Percentiles rank a stretch among this genome's conserved stretches.
Evolutionary conservation across 2,797 vertebrate genomes (phyloP).

Genomic region (Chromis chromis): DNA sequence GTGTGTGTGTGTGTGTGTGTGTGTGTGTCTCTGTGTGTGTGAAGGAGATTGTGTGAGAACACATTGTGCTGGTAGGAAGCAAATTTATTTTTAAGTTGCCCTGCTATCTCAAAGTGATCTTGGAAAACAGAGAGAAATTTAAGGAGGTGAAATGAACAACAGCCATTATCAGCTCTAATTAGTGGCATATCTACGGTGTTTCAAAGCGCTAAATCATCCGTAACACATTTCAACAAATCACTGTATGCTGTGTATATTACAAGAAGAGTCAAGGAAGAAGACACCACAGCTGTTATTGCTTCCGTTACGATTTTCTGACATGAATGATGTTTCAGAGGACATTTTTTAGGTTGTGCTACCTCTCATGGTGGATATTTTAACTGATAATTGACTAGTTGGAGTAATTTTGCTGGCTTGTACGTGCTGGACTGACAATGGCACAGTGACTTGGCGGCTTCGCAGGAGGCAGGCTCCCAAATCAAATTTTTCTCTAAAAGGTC

Average conservation of each 20-base stretch:
- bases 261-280: not conserved
- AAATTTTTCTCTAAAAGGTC: constrained; percentile 65
- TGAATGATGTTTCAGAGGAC: not conserved
- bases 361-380: constrained; percentile 11
- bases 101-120: constrained; percentile 20
- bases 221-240: constrained; percentile 17
- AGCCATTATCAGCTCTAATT: constrained; percentile 20
- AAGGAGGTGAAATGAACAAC: constrained; percentile 25
- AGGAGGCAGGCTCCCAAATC: constrained; percentile 50
- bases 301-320: constrained; percentile 6
- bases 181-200: not conserved
- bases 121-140: constrained; percentile 23
- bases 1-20: constrained; percentile 1
- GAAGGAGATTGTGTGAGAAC: not conserved
- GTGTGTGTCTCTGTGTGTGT: not conserved
- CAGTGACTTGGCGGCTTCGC: constrained; percentile 49
- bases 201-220: constrained; percentile 4
- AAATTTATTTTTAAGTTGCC: constrained; percentile 33
- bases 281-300: not conserved
- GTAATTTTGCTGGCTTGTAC: constrained; percentile 42
- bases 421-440: constrained; percentile 30
- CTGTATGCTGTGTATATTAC: not conserved
- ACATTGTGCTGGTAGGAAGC: constrained; percentile 23
- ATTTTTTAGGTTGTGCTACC: not conserved
- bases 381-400: constrained; percentile 40